Base-by-base conservation (phyloP, 2,113 vertebrate species). In the Sapajus apella region DNA sequence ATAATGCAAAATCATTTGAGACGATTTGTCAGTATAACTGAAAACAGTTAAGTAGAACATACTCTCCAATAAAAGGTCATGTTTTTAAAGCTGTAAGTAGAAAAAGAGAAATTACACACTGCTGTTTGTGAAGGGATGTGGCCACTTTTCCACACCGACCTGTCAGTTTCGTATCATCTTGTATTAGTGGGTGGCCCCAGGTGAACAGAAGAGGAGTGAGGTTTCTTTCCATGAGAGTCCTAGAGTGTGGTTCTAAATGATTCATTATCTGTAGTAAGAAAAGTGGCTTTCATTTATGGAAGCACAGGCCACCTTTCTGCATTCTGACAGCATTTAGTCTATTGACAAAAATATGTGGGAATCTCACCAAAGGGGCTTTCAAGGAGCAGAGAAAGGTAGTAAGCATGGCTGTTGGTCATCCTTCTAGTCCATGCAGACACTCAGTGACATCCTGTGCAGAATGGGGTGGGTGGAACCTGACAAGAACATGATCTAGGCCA, bases 391-490 rank as follows among this genome's bases (percentile, higher is more conserved):
- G 32, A 20, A 43, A 25, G 58, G 21, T 13, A 25, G 58, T 30
- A 0, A 6, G 35, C 3, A 0, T 30, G 5, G 6, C 58, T 27
- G 9, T 68, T n/a, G 16, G 8, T n/a, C 43, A 6, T 70, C 32
- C 25, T 43, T 83, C 45, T 25, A 16, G 4, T 70, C 27, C 37
- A 10, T 0, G 0, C 16, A 56, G 50, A 70, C 27, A 27, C 32
- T 35, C 8, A 35, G 25, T 2, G 4, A 10, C 8, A 0, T 10
- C 47, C 77, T 11, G 0, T n/a, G 23, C 2, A 7, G 18, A 7
- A 35, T 0, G 9, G 8, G 6, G 56, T 25, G n/a, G 0, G 23
- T 12, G 12, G 45, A 25, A 16, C 10, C 35, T 5, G 18, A 3
- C 2, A 18, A 35, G 66, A 30, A 14, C 61, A 6, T 64, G 61